phyloP scores from a whole-genome alignment of 2,888 invertebrate species.

The Yponomeuta cagnagella region DNA sequence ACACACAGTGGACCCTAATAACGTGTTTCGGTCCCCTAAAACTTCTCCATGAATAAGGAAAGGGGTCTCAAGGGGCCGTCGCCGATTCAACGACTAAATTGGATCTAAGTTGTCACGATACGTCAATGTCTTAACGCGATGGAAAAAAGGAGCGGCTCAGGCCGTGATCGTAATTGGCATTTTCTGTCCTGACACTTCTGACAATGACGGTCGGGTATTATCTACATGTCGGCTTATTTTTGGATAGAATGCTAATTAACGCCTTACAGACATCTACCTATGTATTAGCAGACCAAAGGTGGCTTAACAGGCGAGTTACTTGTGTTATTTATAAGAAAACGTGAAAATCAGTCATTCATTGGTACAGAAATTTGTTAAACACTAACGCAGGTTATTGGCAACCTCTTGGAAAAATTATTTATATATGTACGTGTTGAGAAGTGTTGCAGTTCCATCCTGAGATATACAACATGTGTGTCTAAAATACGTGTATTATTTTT shows the following conservation, averaged over 20 bases:
- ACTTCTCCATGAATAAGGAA: slow-evolving; percentile 59
- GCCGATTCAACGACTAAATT: slow-evolving; percentile 60
- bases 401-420: too few species aligned
- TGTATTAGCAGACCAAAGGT: too few species aligned
- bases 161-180: slow-evolving; percentile 13
- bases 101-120: slow-evolving; percentile 55
- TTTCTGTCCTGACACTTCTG: slow-evolving; percentile 8
- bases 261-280: background rate
- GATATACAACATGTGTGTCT: too few species aligned
- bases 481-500: too few species aligned
- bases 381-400: too few species aligned
- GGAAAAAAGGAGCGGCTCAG: background rate
- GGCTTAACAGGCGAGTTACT: too few species aligned
- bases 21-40: slow-evolving; percentile 39
- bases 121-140: slow-evolving; percentile 39
- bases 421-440: too few species aligned
- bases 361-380: too few species aligned
- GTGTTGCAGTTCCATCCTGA: too few species aligned
- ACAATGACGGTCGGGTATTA: background rate
- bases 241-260: background rate
- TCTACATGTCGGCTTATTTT: background rate
- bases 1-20: background rate
- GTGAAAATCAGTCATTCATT: too few species aligned
- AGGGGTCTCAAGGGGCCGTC: slow-evolving; percentile 53
- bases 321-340: too few species aligned